Percentiles rank a stretch among this genome's conserved stretches.
Evolutionary conservation across 2,797 vertebrate species (phyloP).

Genomic region (Crocidura indochinensis): DNA sequence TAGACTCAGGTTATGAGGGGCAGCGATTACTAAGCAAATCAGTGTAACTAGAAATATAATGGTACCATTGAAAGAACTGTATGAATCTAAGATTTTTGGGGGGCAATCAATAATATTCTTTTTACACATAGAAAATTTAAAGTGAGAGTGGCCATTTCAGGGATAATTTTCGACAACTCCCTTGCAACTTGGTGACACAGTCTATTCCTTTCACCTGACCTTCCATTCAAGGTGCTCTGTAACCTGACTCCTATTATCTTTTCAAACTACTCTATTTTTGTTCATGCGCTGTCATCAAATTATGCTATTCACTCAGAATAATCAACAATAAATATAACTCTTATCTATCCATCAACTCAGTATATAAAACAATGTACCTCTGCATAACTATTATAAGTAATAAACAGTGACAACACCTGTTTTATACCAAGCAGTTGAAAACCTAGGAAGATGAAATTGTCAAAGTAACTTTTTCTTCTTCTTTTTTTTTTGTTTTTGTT

Average conservation of each 20-base stretch:
- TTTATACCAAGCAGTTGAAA: background rate
- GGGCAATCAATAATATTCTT: constrained; percentile 15
- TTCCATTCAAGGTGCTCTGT: background rate
- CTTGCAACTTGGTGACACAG: background rate
- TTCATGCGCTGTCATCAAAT: background rate
- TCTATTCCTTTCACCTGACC: background rate
- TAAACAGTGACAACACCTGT: background rate
- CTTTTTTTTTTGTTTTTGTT: no score
- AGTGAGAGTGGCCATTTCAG: background rate
- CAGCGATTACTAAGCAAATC: background rate
- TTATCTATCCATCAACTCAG: background rate
- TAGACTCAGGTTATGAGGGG: background rate
- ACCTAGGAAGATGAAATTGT: constrained; percentile 1
- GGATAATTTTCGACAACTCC: background rate
- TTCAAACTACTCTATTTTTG: background rate
- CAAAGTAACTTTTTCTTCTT: constrained; percentile 48
- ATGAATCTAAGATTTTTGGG: background rate
- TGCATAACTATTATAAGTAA: background rate
- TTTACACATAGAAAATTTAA: constrained; percentile 17
- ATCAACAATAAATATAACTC: background rate
- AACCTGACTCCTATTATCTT: background rate
- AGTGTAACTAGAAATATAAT: background rate
- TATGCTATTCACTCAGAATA: background rate
- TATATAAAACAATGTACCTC: background rate
- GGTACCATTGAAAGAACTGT: background rate